Evolutionary conservation across 1,140 invertebrate genomes (phyloP).

Genomic region (Ostrea edulis): DNA sequence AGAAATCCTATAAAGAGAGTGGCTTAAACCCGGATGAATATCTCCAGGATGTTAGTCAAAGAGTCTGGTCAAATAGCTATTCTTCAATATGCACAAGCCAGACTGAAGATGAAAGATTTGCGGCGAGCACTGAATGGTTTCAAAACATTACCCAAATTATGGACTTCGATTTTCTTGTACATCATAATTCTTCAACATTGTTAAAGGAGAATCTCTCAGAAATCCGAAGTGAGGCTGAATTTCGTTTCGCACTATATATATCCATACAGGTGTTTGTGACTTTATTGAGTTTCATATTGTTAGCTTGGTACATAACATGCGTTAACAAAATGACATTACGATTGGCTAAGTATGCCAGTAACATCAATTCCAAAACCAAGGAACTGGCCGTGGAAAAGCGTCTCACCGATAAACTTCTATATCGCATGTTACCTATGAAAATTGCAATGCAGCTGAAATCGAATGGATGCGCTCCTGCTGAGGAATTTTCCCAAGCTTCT

Average conservation of each 20-base stretch:
- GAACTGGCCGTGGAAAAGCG: constrained; percentile 30
- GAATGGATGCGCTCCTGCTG: background rate
- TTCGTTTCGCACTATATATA: background rate
- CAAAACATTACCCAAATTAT: constrained; percentile 21
- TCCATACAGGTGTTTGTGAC: constrained; percentile 19
- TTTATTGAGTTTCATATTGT: background rate
- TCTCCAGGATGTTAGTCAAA: background rate
- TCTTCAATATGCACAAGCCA: background rate
- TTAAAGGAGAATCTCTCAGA: background rate
- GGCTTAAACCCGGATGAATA: background rate
- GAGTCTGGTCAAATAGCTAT: background rate
- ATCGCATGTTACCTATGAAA: constrained; percentile 32
- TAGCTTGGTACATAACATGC: constrained; percentile 22
- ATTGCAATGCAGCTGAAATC: constrained; percentile 19
- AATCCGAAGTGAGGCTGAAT: background rate
- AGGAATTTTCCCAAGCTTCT: background rate
- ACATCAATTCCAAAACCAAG: constrained; percentile 13
- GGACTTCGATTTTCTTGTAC: background rate
- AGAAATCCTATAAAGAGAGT: background rate
- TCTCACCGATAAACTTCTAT: constrained; percentile 14
- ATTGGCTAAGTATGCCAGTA: constrained; percentile 16
- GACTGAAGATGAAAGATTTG: background rate
- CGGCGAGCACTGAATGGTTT: constrained; percentile 10
- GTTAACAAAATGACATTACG: background rate
- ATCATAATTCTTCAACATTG: background rate